Conservation (phyloP, 2,797 vertebrate species). For the Acropternis orthonyx region DNA sequence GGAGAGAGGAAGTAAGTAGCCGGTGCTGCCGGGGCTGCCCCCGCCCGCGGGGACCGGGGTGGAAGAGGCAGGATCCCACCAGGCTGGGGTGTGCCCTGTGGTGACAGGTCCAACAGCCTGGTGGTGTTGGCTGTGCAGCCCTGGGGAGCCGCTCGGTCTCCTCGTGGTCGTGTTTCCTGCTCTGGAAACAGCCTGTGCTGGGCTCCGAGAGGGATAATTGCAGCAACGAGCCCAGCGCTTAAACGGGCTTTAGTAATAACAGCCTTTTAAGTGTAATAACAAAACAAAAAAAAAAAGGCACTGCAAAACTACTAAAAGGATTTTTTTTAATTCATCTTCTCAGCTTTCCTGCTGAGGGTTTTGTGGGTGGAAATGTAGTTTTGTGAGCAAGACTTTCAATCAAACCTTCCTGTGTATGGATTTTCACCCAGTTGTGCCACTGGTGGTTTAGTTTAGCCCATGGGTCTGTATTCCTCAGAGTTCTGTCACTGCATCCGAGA, state of each 20-base stretch:
- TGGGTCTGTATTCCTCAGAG: rapidly evolving
- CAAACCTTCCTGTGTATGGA: rapidly evolving
- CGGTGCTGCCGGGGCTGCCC: neutral
- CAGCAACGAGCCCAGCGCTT: neutral
- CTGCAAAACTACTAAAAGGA: neutral
- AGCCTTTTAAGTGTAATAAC: neutral
- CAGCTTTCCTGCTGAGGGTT: neutral
- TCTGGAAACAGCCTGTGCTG: neutral
- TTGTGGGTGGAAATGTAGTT: neutral
- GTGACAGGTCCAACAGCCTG: neutral
- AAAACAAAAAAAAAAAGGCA: neutral
- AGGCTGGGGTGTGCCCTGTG: neutral
- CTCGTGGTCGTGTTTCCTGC: neutral
- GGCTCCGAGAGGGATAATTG: neutral
- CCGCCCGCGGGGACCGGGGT: neutral
- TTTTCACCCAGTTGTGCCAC: neutral
- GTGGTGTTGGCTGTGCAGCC: neutral
- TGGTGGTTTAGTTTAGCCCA: neutral
- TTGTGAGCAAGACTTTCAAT: neutral
- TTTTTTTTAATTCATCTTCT: neutral
- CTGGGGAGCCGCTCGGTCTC: neutral
- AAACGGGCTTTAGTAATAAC: neutral
- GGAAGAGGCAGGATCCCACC: neutral
- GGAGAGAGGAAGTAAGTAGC: conserved; percentile 95
- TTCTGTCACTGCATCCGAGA: neutral